A percentile compares a stretch with the other conserved stretches of the same genome.
Conservation (phyloP, 2,113 vertebrate genomes). For the Phaethornis superciliosus region DNA sequence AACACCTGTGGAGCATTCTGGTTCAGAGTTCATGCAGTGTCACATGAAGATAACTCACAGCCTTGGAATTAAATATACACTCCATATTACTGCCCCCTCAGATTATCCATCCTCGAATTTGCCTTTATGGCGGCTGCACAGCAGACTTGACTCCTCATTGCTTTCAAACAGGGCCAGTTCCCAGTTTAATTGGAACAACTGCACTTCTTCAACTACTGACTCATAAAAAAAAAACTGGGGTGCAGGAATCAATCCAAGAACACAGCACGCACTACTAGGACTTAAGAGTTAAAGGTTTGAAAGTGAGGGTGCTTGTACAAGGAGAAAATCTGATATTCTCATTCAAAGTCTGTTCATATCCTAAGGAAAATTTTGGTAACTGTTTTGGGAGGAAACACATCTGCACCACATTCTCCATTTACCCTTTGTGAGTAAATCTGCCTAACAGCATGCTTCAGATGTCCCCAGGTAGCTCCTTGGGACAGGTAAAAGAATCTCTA, state of each 20-base stretch:
- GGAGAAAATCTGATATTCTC: neutral
- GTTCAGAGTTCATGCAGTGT: neutral
- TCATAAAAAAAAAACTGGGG: neutral
- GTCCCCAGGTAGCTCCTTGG: neutral
- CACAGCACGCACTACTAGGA: neutral
- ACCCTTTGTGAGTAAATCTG: neutral
- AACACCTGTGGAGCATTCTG: neutral
- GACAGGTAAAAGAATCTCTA: neutral
- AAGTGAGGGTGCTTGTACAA: neutral
- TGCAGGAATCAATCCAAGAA: neutral
- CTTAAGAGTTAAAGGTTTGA: neutral
- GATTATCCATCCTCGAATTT: accelerated
- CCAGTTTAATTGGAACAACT: neutral
- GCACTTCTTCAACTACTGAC: neutral
- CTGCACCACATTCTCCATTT: neutral
- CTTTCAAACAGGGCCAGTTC: constrained; percentile 28
- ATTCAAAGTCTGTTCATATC: neutral
- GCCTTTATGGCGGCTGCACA: neutral
- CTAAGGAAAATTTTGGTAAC: neutral
- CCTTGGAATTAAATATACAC: neutral
- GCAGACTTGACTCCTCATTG: neutral
- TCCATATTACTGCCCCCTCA: no score
- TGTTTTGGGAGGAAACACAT: neutral
- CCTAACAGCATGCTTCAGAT: neutral
- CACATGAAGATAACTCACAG: neutral